phyloP scores from a whole-genome alignment of 2,888 invertebrate species.

The Caradrina clavipalpis region DNA sequence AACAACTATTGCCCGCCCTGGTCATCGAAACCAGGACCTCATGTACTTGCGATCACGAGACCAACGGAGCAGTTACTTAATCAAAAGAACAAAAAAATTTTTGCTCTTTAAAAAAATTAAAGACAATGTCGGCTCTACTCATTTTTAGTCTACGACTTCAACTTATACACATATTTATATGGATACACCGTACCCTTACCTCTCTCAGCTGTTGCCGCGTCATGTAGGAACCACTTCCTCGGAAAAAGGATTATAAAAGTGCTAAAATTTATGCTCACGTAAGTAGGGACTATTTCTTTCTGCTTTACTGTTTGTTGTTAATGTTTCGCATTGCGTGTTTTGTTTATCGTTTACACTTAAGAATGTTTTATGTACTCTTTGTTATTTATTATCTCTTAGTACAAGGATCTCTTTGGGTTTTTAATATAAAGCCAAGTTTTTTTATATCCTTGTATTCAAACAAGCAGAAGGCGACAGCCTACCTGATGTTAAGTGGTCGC shows the following conservation, averaged over 20 bases:
- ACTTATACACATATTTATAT: constrained; percentile 38
- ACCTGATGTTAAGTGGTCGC: too few species aligned
- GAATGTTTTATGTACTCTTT: constrained; percentile 5
- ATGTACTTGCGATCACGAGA: too few species aligned
- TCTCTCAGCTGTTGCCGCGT: constrained; percentile 74
- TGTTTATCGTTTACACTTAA: constrained; percentile 29
- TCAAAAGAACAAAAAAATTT: constrained; percentile 1
- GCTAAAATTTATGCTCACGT: constrained; percentile 56
- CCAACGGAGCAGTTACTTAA: constrained; percentile 18
- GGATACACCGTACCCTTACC: constrained; percentile 40
- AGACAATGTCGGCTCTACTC: constrained; percentile 16
- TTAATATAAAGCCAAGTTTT: background rate
- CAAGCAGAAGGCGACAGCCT: too few species aligned
- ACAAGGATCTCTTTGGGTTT: background rate
- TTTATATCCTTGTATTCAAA: too few species aligned
- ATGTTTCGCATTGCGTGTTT: constrained; percentile 31
- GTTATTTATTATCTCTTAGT: constrained; percentile 10
- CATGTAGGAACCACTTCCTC: constrained; percentile 68
- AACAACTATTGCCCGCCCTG: too few species aligned
- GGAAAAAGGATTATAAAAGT: constrained; percentile 72
- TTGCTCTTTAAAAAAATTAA: background rate
- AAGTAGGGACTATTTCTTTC: constrained; percentile 47
- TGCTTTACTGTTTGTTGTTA: constrained; percentile 26
- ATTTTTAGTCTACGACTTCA: constrained; percentile 19
- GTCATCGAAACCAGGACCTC: too few species aligned